Base-by-base conservation (phyloP, 2,113 vertebrate genomes). In the Athene noctua region DNA sequence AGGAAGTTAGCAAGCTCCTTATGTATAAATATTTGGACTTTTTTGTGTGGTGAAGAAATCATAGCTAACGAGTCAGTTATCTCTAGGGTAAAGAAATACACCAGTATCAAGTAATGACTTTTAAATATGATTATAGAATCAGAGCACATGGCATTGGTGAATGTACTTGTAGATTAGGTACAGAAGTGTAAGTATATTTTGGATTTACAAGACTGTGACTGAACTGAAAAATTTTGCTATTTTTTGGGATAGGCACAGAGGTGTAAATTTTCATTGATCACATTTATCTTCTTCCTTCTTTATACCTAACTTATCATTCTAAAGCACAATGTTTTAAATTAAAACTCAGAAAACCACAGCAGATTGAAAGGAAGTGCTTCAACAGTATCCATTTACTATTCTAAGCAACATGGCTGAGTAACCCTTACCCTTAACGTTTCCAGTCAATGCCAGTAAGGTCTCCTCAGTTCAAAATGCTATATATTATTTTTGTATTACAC, bases 1-100 rank as follows among this genome's bases (percentile, higher is more conserved):
- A 92, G 44, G 38, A 92, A 84, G 63, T 78, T n/a, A 89, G 46
- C 63, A 93, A 95, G 65, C 84, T 93, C 42, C 84, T 97, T 92
- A 87, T 22, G 13, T 86, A 70, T 91, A 89, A 95, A 78, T 87
- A 84, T 70, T 84, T 46, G 38, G 65, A 78, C 23, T 74, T 73
- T 36, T 84, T 58, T 54, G 25, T 86, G 80, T 18, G 73, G 16
- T 49, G n/a, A 67, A 66, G 66, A 79, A 90, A 85, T 88, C 5
- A 1, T 54, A 86, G 66, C 79, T 73, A 84, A 80, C 1, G 0
- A 90, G 30, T 68, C 46, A 44, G 32, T 77, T 83, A 92, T 88
- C 66, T 90, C 29, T 72, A 62, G 44, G 40, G 49, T 77, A 66
- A 94, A 68, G 58, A 77, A 93, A 80, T 80, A 62, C 25, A 66